These are phyloP conservation scores for Festucalex cinctus DNA, from an alignment of 2,113 vertebrate species.

Conservation along the genomic window DNA sequence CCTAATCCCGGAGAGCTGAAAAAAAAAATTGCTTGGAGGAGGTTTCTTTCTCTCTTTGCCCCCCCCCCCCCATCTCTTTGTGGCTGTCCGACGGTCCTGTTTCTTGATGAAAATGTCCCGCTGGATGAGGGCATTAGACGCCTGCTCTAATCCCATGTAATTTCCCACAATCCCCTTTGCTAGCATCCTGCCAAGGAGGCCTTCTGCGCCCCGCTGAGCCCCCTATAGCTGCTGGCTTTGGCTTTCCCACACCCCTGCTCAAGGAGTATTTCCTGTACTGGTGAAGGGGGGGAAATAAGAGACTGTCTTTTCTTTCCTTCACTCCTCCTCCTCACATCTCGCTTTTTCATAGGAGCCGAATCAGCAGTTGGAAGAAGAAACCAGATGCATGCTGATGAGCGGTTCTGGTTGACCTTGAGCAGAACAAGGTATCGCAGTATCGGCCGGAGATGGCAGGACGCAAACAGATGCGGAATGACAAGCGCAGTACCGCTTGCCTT, in stretches of 20 bases:
- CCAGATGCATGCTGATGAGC: constrained; percentile 25
- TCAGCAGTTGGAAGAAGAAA: constrained; percentile 27
- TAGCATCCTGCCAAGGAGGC: constrained; percentile 72
- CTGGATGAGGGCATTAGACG: constrained; percentile 68
- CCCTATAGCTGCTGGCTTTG: constrained; percentile 50
- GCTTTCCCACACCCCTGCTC: constrained; percentile 69
- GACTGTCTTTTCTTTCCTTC: constrained; percentile 29
- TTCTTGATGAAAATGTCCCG: constrained; percentile 72
- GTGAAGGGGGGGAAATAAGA: constrained; percentile 52
- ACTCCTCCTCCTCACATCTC: constrained; percentile 50
- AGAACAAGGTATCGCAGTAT: not conserved
- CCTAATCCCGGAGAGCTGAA: constrained; percentile 52
- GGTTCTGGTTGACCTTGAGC: constrained; percentile 30
- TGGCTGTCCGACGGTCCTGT: constrained; percentile 46
- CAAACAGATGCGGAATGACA: constrained; percentile 41
- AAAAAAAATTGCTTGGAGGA: constrained; percentile 49
- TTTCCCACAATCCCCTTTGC: constrained; percentile 76
- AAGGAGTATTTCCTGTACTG: constrained; percentile 49
- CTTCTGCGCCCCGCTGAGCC: constrained; percentile 62
- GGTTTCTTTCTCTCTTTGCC: constrained; percentile 40
- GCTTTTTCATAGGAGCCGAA: constrained; percentile 38
- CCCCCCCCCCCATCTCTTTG: constrained; percentile 41
- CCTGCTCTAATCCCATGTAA: constrained; percentile 73
- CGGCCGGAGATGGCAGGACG: constrained; percentile 14
- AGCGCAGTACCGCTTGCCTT: constrained; percentile 47